phyloP scores from a whole-genome alignment of 1,140 invertebrate genomes.

The Apolygus lucorum region DNA sequence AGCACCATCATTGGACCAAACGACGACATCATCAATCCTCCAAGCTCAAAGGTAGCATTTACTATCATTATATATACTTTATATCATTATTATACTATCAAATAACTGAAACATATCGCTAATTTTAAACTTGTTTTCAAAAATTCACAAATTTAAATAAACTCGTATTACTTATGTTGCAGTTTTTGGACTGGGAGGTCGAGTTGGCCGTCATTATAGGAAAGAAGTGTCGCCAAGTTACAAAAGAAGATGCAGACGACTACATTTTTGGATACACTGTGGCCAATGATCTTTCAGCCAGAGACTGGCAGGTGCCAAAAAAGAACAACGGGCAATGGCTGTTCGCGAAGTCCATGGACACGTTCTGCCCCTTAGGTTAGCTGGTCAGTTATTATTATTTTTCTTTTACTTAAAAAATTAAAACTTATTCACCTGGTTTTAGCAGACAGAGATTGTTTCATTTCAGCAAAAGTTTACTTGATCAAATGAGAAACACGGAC shows the following conservation, averaged over 20 bases:
- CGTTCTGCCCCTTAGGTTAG: conserved; percentile 63
- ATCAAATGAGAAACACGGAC: too few relatives aligned
- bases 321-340: conserved; percentile 80
- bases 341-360: conserved; percentile 72
- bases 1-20: conserved; percentile 67
- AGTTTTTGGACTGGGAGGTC: conserved; percentile 80
- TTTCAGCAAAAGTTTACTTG: too few relatives aligned
- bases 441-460: too few relatives aligned
- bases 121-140: too few relatives aligned
- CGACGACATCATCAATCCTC: conserved; percentile 60
- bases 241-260: conserved; percentile 58
- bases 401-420: too few relatives aligned
- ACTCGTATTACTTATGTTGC: too few relatives aligned
- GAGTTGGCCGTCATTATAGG: conserved; percentile 81
- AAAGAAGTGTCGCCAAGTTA: conserved; percentile 59
- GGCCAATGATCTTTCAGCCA: conserved; percentile 72
- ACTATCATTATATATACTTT: too few relatives aligned
- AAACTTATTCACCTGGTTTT: too few relatives aligned
- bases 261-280: conserved; percentile 79
- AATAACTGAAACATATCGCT: too few relatives aligned
- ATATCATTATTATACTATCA: too few relatives aligned
- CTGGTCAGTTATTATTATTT: background rate
- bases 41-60: conserved; percentile 55
- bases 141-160: too few relatives aligned
- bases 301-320: conserved; percentile 73